Conservation (phyloP, 2,888 invertebrate genomes). For the Orthosia gothica region DNA sequence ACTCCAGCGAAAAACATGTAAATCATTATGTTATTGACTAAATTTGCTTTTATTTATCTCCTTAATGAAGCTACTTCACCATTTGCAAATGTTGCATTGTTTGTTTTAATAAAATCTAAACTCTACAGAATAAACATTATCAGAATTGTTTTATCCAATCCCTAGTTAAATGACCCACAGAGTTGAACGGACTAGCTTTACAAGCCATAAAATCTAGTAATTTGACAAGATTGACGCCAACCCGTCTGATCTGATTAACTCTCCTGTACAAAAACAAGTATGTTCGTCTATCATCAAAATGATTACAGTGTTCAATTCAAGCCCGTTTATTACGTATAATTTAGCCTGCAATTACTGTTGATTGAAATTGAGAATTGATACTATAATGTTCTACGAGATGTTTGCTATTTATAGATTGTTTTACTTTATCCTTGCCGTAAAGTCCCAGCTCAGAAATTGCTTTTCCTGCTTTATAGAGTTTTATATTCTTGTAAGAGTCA, state of each 20-base stretch:
- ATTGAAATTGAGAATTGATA: slow-evolving; percentile 67
- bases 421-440: background rate
- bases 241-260: slow-evolving; percentile 71
- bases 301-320: slow-evolving; percentile 74
- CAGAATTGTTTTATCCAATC: background rate
- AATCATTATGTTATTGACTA: slow-evolving; percentile 41
- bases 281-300: slow-evolving; percentile 73
- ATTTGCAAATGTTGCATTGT: slow-evolving; percentile 27
- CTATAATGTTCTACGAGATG: slow-evolving; percentile 30
- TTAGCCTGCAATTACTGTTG: slow-evolving; percentile 64
- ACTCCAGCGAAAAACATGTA: background rate
- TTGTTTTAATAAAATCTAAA: slow-evolving; percentile 13
- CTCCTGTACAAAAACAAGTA: slow-evolving; percentile 69
- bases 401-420: slow-evolving; percentile 32
- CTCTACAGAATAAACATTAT: background rate
- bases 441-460: slow-evolving; percentile 1
- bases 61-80: slow-evolving; percentile 16
- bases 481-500: background rate
- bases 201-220: slow-evolving; percentile 61
- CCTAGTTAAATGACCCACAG: slow-evolving; percentile 13
- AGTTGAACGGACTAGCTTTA: slow-evolving; percentile 38
- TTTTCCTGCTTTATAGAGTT: slow-evolving; percentile 1
- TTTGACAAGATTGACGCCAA: slow-evolving; percentile 72
- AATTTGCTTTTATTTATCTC: slow-evolving; percentile 27
- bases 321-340: slow-evolving; percentile 69